Conservation (phyloP, 2,797 vertebrate genomes). For the Microhierax caerulescens region DNA sequence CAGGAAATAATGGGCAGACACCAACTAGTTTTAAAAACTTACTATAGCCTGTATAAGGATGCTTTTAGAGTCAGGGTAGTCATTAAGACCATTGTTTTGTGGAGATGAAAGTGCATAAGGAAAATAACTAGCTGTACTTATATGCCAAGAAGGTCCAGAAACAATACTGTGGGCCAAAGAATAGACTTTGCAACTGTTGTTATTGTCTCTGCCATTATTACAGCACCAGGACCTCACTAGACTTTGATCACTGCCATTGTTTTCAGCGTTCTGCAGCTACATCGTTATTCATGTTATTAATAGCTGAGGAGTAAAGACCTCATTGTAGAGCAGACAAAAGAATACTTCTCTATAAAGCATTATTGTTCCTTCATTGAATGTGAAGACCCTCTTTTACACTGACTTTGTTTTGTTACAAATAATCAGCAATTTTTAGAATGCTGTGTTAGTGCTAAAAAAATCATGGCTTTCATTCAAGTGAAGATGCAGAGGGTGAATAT, state of each 20-base stretch:
- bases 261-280: background rate
- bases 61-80: background rate
- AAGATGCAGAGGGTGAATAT: background rate
- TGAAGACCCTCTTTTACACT: background rate
- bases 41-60: background rate
- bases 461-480: background rate
- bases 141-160: background rate
- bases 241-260: background rate
- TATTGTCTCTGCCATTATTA: background rate
- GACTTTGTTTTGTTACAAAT: background rate
- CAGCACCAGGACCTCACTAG: background rate
- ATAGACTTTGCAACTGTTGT: background rate
- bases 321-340: background rate
- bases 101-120: background rate
- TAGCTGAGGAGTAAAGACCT: background rate
- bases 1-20: background rate
- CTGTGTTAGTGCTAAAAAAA: background rate
- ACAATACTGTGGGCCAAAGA: background rate
- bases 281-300: background rate
- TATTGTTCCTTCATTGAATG: background rate
- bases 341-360: background rate
- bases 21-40: background rate
- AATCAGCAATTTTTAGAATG: background rate
- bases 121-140: background rate
- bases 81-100: background rate